These are phyloP conservation scores for Galeopsomyia nigrocyanea DNA, from an alignment of 2,888 invertebrate genomes.

Conservation along the genomic window DNA sequence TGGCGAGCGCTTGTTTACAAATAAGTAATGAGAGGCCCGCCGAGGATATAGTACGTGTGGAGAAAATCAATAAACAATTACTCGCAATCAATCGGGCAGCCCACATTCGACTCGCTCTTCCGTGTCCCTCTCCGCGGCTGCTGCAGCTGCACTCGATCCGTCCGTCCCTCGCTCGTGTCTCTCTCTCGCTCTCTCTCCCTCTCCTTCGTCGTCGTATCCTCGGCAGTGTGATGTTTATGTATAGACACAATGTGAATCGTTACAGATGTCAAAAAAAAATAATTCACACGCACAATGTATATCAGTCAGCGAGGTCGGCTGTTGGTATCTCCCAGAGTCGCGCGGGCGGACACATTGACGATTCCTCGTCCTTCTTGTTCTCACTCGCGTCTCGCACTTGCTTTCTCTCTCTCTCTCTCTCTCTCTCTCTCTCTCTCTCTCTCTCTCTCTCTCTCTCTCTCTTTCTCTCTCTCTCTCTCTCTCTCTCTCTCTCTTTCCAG, in stretches of 20 bases:
- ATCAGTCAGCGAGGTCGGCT: too few species aligned
- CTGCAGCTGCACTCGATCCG: too few species aligned
- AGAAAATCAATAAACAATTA: conserved; percentile 44
- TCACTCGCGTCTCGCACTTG: background rate
- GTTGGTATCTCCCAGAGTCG: too few species aligned
- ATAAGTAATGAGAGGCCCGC: conserved; percentile 25
- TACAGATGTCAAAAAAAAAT: too few species aligned
- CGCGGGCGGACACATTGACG: conserved; percentile 1
- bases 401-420: background rate
- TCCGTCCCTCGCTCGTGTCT: too few species aligned
- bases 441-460: background rate
- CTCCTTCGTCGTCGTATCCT: too few species aligned
- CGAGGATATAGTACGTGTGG: conserved; percentile 9
- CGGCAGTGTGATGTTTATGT: too few species aligned
- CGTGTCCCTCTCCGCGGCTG: too few species aligned
- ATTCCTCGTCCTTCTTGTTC: conserved; percentile 1
- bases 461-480: background rate
- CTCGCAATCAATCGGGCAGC: conserved; percentile 45
- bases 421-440: conserved; percentile 10
- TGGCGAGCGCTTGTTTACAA: conserved; percentile 25
- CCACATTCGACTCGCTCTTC: conserved; percentile 37
- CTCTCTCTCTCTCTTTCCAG: background rate
- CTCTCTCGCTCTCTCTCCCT: too few species aligned
- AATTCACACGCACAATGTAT: too few species aligned
- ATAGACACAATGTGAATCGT: too few species aligned